These are phyloP conservation scores for Drosophila takahashii DNA, from an alignment of 1,140 invertebrate genomes.

Conservation along the genomic window DNA sequence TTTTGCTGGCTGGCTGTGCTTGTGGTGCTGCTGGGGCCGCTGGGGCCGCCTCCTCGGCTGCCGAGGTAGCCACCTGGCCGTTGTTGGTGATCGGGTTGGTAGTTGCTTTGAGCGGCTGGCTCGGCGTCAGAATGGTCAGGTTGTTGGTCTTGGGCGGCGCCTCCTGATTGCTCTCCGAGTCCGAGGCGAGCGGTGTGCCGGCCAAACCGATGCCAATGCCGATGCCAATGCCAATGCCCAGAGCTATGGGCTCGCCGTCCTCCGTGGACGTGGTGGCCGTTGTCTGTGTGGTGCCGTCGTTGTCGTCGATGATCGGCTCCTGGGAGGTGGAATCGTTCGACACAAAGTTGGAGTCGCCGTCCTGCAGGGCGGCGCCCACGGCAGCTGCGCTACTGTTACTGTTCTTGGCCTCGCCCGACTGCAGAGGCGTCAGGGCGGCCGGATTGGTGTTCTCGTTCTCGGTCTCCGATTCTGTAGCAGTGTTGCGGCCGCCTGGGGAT, in stretches of 20 bases:
- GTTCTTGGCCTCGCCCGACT: conserved; percentile 71
- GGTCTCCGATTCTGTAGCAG: conserved; percentile 85
- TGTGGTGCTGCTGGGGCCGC: conserved; percentile 23
- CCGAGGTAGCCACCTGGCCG: conserved; percentile 35
- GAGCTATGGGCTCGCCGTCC: conserved; percentile 62
- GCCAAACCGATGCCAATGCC: conserved; percentile 23
- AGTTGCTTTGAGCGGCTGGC: conserved; percentile 55
- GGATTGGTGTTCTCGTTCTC: conserved; percentile 85
- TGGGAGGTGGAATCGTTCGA: conserved; percentile 83
- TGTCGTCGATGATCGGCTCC: conserved; percentile 80
- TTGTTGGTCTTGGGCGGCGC: conserved; percentile 85
- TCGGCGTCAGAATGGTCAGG: conserved; percentile 31
- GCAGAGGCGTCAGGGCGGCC: conserved; percentile 45
- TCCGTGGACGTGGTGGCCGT: conserved; percentile 81
- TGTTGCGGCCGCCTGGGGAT: conserved; percentile 86
- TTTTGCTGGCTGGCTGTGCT: conserved; percentile 21
- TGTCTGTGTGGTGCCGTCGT: conserved; percentile 78
- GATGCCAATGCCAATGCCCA: conserved; percentile 36
- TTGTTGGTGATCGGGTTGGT: conserved; percentile 66
- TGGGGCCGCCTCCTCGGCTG: conserved; percentile 21
- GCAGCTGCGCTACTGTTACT: conserved; percentile 67
- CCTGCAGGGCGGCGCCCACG: conserved; percentile 63
- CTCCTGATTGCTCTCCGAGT: conserved; percentile 86
- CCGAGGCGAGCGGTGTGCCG: conserved; percentile 68
- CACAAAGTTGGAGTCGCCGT: conserved; percentile 81